Base-by-base conservation (phyloP, 2,888 invertebrate species). In the Watsonalla binaria region DNA sequence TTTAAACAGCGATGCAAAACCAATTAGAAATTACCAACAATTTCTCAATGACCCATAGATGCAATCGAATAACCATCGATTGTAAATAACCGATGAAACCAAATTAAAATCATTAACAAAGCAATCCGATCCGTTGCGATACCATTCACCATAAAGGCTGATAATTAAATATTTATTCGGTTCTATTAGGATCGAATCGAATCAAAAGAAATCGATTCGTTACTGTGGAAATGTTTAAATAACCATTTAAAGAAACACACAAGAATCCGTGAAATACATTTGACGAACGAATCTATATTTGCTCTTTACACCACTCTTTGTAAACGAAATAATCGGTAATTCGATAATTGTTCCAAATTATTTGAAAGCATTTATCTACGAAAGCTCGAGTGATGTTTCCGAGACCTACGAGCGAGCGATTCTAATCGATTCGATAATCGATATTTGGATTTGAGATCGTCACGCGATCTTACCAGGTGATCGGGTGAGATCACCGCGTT, bases 131-230 rank as follows among this genome's bases (percentile, higher is more conserved):
- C 78, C 73, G 80, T 82, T 78, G 82, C 84, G 84, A 84, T 86
- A 86, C 86, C 82, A 88, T 86, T 86, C 80, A 70, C 80, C 78
- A 84, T 84, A 87, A 85, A 88, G 76, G 74, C 71, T 73, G 70
- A 80, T 84, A 82, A 88, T 88, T 88, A 88, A 90, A 89, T 88
- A 87, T 89, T 87, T 86, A 87, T 81, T 86, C 86, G 84, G 84
- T 81, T 80, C 82, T 69, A 87, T 86, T 86, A 80, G 79, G 71
- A 82, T 79, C 78, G 78, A 77, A 75, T 75, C 72, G 74, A 76
- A 78, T 82, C 82, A 84, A 72, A 71, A 63, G 54, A 67, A 85
- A 89, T 89, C 84, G 81, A 89, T 90, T 88, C 82, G 82, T 78
- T 78, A 80, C 76, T 71, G 72, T 82, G 77, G 80, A 84, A 88